Base-by-base conservation (phyloP, 1,140 invertebrate species). In the Acromyrmex heyeri region DNA sequence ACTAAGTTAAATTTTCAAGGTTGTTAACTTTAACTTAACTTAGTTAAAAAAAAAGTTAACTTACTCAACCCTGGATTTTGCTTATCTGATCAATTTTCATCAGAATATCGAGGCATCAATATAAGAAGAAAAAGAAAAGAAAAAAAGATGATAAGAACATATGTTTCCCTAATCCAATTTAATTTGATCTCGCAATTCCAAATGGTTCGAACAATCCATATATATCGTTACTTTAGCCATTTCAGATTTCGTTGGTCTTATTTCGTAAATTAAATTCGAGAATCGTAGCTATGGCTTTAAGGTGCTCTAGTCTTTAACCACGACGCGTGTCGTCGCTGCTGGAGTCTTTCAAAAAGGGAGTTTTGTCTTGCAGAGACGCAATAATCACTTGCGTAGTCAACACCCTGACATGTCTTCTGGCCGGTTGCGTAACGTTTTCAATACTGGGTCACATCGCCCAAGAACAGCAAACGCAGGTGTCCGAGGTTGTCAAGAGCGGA, bases 321-420 rank as follows among this genome's bases (percentile, higher is more conserved):
- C 55, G 62, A 83, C 55, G 69, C 27, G 16, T 72, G 12, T n/a
- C 24, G 50, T 70, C 44, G 53, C n/a, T 57, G 44, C 5, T 57
- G 64, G 87, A 55, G 38, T 88, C 64, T 78, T 55, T 79, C 34
- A 91, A 88, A 88, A 79, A 67, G 85, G 30, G 57, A 91, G 77
- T 78, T 86, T 85, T 82, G 81, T 67, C 79, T 95, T 95, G 12
- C 90, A 96, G 96, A 89, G 96, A 97, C 92, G 96, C 97, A 3
- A 76, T 97, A 14, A 96, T 97, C 59, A 97, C 97, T 8, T 97
- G 96, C 85, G 91, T 97, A 44, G 95, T 97, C n/a, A 97, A 97
- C 93, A 97, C 96, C 3, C 88, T 97, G 44, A 97, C 97, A 7
- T 96, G 96, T 64, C 87, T 97, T 4, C 92, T 97, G 82, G 96